Percentiles rank a stretch among this genome's conserved stretches.
phyloP scores from a whole-genome alignment of 1,140 invertebrate species.

The Micrasema longulum region DNA sequence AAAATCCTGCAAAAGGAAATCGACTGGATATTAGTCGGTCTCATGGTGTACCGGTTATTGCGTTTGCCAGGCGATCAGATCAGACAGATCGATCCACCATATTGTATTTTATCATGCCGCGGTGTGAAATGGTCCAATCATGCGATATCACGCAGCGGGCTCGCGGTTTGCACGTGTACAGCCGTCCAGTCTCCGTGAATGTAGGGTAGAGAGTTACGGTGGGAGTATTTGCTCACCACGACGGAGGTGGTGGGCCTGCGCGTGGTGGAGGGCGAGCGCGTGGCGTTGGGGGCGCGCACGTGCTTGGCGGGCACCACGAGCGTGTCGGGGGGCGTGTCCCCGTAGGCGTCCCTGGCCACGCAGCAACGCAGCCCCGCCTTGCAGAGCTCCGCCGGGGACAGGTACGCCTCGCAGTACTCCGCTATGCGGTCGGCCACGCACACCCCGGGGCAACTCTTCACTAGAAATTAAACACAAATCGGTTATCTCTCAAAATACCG shows the following conservation, averaged over 20 bases:
- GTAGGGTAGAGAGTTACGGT: too few relatives aligned
- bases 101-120: too few relatives aligned
- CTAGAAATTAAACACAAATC: conserved; percentile 61
- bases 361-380: conserved; percentile 80
- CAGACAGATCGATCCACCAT: too few relatives aligned
- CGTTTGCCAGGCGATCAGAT: too few relatives aligned
- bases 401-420: conserved; percentile 86
- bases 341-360: conserved; percentile 79
- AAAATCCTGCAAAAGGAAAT: too few relatives aligned
- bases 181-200: too few relatives aligned
- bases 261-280: conserved; percentile 57
- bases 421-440: conserved; percentile 85
- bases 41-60: too few relatives aligned
- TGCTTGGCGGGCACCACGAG: conserved; percentile 74
- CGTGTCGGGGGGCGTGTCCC: conserved; percentile 76
- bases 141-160: too few relatives aligned
- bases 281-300: conserved; percentile 52
- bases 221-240: conserved; percentile 44
- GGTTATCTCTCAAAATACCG: too few relatives aligned
- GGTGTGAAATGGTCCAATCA: too few relatives aligned
- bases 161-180: too few relatives aligned
- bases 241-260: conserved; percentile 58
- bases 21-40: too few relatives aligned
- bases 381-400: conserved; percentile 78
- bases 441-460: conserved; percentile 80